Evolutionary conservation across 2,113 vertebrate species (phyloP).

Genomic region (Megaleporinus macrocephalus): DNA sequence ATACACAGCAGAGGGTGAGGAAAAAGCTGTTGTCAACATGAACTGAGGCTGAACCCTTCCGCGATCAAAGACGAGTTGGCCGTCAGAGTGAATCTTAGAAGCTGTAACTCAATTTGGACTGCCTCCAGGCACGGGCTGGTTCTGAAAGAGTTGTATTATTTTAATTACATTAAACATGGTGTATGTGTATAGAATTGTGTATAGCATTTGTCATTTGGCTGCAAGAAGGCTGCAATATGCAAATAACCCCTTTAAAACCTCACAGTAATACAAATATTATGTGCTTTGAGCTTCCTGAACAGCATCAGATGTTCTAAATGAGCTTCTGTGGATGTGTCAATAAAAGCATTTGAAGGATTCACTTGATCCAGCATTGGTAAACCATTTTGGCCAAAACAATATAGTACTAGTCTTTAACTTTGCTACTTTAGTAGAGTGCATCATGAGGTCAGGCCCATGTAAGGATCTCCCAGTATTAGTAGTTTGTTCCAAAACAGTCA

Average conservation of each 20-base stretch:
- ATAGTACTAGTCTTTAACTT: too few species aligned
- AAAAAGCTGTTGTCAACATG: conserved; percentile 25
- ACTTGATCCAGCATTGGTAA: too few species aligned
- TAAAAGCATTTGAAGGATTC: too few species aligned
- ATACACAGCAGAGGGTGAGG: conserved; percentile 12
- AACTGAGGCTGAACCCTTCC: conserved; percentile 33
- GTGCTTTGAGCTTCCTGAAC: too few species aligned
- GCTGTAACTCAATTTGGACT: neutral
- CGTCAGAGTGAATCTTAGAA: neutral
- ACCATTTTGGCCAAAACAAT: too few species aligned
- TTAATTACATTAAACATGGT: neutral
- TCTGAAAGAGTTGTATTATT: neutral
- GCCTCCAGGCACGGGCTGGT: neutral
- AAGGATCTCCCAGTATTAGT: too few species aligned
- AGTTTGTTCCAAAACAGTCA: too few species aligned
- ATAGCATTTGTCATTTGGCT: neutral
- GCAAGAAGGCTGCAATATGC: neutral
- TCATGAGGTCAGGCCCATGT: too few species aligned
- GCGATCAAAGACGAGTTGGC: neutral
- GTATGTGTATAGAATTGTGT: neutral
- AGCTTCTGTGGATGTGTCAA: too few species aligned
- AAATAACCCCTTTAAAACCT: neutral
- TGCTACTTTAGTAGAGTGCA: too few species aligned
- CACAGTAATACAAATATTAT: neutral
- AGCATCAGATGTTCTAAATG: too few species aligned